phyloP scores from a whole-genome alignment of 2,113 vertebrate species.

The Prietella phreatophila region DNA sequence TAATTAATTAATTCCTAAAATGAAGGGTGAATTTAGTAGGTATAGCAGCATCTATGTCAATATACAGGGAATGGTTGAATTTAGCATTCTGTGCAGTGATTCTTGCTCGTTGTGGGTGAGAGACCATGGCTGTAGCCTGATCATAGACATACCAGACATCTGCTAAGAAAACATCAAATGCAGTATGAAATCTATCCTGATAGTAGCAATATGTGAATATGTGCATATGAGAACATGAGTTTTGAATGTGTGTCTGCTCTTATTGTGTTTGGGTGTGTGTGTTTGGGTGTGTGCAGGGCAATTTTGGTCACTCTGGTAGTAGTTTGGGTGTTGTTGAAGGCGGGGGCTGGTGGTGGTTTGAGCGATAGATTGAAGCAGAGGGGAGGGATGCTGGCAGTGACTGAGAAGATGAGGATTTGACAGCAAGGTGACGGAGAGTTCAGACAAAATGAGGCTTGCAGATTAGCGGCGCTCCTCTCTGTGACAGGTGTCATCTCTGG shows the following conservation, averaged over 20 bases:
- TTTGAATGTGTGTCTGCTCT: slow-evolving; percentile 35
- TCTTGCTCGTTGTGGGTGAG: slow-evolving; percentile 46
- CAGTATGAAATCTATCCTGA: slow-evolving; percentile 43
- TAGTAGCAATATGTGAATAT: slow-evolving; percentile 37
- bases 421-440: slow-evolving; percentile 92
- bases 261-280: slow-evolving; percentile 8
- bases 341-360: slow-evolving; percentile 53
- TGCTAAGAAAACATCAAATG: slow-evolving; percentile 25
- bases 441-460: slow-evolving; percentile 99
- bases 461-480: slow-evolving; percentile 88
- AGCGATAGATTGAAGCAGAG: slow-evolving; percentile 55
- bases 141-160: slow-evolving; percentile 32
- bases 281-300: background rate
- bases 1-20: background rate
- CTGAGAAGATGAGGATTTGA: slow-evolving; percentile 93
- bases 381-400: slow-evolving; percentile 81
- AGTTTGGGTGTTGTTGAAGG: slow-evolving; percentile 48
- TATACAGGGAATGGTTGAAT: slow-evolving; percentile 4
- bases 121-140: slow-evolving; percentile 35
- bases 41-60: background rate
- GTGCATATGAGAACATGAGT: background rate
- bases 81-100: slow-evolving; percentile 47
- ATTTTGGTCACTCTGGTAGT: slow-evolving; percentile 37
- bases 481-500: slow-evolving; percentile 99
- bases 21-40: background rate